phyloP scores from a whole-genome alignment of 30 jellyfish, hydroid and myxozoan genomes.

The Cassiopea andromeda region DNA sequence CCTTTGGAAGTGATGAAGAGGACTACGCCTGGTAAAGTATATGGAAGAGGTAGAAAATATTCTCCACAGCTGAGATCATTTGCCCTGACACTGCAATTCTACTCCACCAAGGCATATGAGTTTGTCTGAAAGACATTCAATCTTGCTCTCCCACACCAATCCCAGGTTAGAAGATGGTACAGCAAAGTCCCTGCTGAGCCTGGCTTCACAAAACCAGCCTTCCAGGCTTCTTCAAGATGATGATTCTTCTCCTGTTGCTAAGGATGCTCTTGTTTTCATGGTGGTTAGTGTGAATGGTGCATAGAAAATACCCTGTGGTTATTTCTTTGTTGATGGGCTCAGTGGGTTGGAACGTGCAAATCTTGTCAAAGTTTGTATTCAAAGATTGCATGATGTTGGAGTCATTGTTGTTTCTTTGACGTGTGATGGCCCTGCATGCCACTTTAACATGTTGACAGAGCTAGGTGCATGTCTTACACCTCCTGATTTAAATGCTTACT shows the following conservation, averaged over 20 bases:
- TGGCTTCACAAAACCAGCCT: slow-evolving; percentile 65
- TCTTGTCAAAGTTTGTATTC: slow-evolving; percentile 51
- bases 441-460: slow-evolving; percentile 57
- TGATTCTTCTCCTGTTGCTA: slow-evolving; percentile 56
- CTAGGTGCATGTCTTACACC: slow-evolving; percentile 47
- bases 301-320: slow-evolving; percentile 73
- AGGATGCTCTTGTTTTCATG: slow-evolving; percentile 74
- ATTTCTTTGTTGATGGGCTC: slow-evolving; percentile 68
- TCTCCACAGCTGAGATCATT: slow-evolving; percentile 31
- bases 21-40: slow-evolving; percentile 12
- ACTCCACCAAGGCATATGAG: slow-evolving; percentile 66
- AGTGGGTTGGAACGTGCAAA: slow-evolving; percentile 72
- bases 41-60: slow-evolving; percentile 56
- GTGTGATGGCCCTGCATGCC: slow-evolving; percentile 81
- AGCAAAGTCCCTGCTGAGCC: slow-evolving; percentile 60
- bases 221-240: slow-evolving; percentile 30
- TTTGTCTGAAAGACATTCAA: slow-evolving; percentile 44
- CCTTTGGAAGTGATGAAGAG: slow-evolving; percentile 49
- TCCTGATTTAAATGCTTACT: slow-evolving; percentile 31
- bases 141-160: slow-evolving; percentile 57
- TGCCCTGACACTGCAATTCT: slow-evolving; percentile 69
- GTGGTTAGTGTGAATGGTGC: slow-evolving; percentile 56
- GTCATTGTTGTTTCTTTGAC: slow-evolving; percentile 38
- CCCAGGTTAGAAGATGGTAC: slow-evolving; percentile 39
- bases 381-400: slow-evolving; percentile 50